Conservation (phyloP, 2,797 vertebrate species). For the Pygocentrus nattereri region DNA sequence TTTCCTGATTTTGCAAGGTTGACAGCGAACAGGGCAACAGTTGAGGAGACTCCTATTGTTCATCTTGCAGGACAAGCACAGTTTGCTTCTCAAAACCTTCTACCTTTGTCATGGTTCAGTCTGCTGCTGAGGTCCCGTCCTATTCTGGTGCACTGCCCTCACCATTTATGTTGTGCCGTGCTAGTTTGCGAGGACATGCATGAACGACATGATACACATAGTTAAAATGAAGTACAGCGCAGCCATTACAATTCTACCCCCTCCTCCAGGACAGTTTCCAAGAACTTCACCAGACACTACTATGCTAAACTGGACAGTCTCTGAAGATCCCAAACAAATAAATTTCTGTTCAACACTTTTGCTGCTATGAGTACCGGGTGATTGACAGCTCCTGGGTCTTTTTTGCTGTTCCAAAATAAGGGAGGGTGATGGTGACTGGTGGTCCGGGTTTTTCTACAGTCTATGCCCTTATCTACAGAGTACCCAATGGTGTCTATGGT, state of each 20-base stretch:
- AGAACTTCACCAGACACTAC: not conserved
- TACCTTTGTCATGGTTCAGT: no score
- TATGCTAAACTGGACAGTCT: constrained; percentile 3
- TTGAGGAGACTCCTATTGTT: not conserved
- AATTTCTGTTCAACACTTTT: not conserved
- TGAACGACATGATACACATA: not conserved
- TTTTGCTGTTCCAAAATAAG: not conserved
- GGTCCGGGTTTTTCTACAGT: not conserved
- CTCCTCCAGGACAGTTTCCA: not conserved
- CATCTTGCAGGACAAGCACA: not conserved
- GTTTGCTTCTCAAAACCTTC: not conserved
- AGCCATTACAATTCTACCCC: not conserved
- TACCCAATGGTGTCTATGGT: not conserved
- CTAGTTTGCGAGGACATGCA: not conserved
- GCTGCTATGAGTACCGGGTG: constrained; percentile 35
- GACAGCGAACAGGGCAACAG: not conserved
- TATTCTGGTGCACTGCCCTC: no score
- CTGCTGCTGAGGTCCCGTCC: no score
- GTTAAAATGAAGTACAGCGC: not conserved
- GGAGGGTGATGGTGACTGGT: not conserved
- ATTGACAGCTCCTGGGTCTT: not conserved
- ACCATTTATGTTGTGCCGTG: no score
- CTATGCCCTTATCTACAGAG: not conserved
- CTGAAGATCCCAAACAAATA: constrained; percentile 7
- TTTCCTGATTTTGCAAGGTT: not conserved